Conservation (phyloP, 2,113 vertebrate species). For the Ceyx melanurus region DNA sequence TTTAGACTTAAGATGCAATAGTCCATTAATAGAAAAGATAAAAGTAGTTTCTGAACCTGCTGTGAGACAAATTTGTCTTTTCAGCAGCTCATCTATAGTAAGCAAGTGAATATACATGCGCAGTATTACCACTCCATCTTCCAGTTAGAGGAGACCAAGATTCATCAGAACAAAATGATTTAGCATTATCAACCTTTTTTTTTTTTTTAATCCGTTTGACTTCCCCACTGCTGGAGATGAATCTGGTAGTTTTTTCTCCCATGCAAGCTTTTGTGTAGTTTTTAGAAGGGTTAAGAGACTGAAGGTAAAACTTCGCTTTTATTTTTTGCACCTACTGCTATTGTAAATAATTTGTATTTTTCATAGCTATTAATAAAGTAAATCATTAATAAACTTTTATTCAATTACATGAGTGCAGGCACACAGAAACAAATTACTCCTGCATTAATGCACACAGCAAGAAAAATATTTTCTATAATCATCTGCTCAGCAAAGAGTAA, state of each 20-base stretch:
- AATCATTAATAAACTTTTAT: neutral
- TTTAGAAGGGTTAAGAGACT: neutral
- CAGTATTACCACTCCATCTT: neutral
- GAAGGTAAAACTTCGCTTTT: neutral
- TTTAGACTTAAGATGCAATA: conserved; percentile 15
- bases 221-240: neutral
- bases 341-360: neutral
- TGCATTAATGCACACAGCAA: neutral
- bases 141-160: neutral
- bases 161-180: neutral
- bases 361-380: neutral
- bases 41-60: neutral
- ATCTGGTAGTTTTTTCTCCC: neutral
- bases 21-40: conserved; percentile 19
- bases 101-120: neutral
- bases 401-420: neutral
- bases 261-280: neutral
- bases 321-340: neutral
- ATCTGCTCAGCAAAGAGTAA: neutral
- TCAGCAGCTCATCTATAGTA: neutral
- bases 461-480: neutral
- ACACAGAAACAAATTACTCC: conserved; percentile 17
- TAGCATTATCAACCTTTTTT: neutral
- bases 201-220: neutral
- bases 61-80: neutral